Conservation (phyloP, 2,888 invertebrate species). For the Exocentrus adspersus region DNA sequence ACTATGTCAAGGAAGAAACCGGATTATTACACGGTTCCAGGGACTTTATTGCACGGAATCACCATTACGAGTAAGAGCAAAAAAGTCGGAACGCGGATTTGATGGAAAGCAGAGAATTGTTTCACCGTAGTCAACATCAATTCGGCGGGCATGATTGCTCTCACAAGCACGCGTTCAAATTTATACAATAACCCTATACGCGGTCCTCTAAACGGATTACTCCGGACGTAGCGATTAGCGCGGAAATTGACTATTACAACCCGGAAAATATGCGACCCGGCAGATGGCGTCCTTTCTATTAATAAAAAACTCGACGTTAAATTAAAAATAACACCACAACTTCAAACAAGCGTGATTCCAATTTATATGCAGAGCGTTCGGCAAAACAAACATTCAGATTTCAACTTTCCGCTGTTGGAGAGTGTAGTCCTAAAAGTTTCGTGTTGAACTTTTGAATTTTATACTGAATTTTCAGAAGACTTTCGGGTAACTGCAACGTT, state of each 20-base stretch:
- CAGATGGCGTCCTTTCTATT: slow-evolving; percentile 48
- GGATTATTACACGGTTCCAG: neutral
- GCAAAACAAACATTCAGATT: slow-evolving; percentile 24
- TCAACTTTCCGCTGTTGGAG: slow-evolving; percentile 10
- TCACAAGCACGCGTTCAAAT: slow-evolving; percentile 50
- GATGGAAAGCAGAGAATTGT: slow-evolving; percentile 3
- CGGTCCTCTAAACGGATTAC: slow-evolving; percentile 55
- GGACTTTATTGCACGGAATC: neutral
- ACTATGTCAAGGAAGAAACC: neutral
- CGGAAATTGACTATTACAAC: slow-evolving; percentile 59
- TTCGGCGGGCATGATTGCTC: slow-evolving; percentile 32
- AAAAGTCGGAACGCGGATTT: neutral
- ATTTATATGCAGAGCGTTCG: slow-evolving; percentile 26
- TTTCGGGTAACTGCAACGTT: too few relatives aligned
- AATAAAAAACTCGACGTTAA: slow-evolving; percentile 24
- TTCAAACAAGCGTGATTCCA: slow-evolving; percentile 27
- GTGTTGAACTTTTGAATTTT: too few relatives aligned
- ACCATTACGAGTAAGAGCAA: neutral
- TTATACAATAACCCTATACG: slow-evolving; percentile 55
- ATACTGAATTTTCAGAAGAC: too few relatives aligned
- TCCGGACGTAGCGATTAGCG: slow-evolving; percentile 55
- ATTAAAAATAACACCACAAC: slow-evolving; percentile 30
- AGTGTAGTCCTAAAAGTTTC: neutral
- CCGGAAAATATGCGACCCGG: slow-evolving; percentile 52
- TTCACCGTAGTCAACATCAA: slow-evolving; percentile 33